phyloP scores from a whole-genome alignment of 2,797 vertebrate species.

The Thunnus albacares region DNA sequence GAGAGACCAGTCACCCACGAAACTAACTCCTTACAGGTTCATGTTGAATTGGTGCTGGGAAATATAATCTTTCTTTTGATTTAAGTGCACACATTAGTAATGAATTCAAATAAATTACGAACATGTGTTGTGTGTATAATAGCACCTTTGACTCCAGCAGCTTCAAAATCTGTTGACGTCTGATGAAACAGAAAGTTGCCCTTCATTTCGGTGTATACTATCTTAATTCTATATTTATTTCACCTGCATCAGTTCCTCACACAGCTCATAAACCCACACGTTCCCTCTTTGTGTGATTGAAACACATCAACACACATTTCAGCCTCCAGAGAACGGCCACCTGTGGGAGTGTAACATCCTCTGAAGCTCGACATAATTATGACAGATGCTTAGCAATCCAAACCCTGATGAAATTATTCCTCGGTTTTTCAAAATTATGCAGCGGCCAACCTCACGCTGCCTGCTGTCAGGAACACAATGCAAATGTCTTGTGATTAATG shows the following conservation, averaged over 20 bases:
- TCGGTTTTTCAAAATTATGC: slow-evolving; percentile 17
- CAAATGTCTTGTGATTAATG: slow-evolving; percentile 44
- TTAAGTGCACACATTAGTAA: too few relatives aligned
- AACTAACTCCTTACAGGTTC: neutral
- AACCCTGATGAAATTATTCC: slow-evolving; percentile 39
- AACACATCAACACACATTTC: slow-evolving; percentile 7
- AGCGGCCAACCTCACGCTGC: neutral
- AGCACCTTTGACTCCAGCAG: too few relatives aligned
- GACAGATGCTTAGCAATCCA: slow-evolving; percentile 36
- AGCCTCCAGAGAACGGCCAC: slow-evolving; percentile 18
- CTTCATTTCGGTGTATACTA: too few relatives aligned
- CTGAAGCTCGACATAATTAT: slow-evolving; percentile 32
- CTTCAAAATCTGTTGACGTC: too few relatives aligned
- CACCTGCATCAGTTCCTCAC: neutral
- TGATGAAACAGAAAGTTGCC: too few relatives aligned
- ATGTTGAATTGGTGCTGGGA: neutral
- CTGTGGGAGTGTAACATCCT: slow-evolving; percentile 38
- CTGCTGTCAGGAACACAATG: slow-evolving; percentile 11
- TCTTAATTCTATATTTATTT: neutral
- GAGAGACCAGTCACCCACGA: too few relatives aligned
- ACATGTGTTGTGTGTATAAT: too few relatives aligned
- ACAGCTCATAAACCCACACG: neutral
- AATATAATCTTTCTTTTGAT: neutral
- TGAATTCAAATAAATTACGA: neutral
- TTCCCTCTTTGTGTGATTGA: slow-evolving; percentile 13